A percentile compares a stretch with the other conserved stretches of the same genome.
phyloP scores from a whole-genome alignment of 2,113 vertebrate genomes.

The Gnathonemus longibarbis region DNA sequence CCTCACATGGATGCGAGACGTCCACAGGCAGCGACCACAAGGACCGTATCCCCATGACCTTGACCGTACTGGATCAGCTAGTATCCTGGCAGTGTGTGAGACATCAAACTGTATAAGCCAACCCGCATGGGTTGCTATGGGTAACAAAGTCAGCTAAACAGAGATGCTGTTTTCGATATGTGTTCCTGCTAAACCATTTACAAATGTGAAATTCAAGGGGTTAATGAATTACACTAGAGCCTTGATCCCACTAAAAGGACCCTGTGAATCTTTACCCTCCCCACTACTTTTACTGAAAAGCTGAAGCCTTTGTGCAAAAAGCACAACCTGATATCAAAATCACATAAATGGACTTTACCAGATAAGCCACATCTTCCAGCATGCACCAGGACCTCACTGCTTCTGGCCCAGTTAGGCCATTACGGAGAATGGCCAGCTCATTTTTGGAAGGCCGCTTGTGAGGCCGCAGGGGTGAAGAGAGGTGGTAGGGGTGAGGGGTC shows the following conservation, averaged over 20 bases:
- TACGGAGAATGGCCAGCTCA: background rate
- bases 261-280: slow-evolving; percentile 32
- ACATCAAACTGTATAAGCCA: background rate
- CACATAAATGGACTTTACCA: background rate
- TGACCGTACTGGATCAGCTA: background rate
- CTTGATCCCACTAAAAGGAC: slow-evolving; percentile 48
- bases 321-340: background rate
- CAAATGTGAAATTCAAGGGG: slow-evolving; percentile 56
- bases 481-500: background rate
- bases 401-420: background rate
- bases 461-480: background rate
- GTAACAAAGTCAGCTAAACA: slow-evolving; percentile 25
- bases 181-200: slow-evolving; percentile 60
- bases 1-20: background rate
- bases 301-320: background rate
- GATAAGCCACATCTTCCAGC: background rate
- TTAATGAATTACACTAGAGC: slow-evolving; percentile 55
- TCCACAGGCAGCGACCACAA: background rate
- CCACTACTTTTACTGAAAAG: slow-evolving; percentile 32
- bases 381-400: background rate
- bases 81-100: background rate
- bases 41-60: background rate
- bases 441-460: background rate
- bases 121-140: background rate
- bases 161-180: slow-evolving; percentile 47